phyloP scores from a whole-genome alignment of 2,888 invertebrate genomes.

The Neoascia interrupta region DNA sequence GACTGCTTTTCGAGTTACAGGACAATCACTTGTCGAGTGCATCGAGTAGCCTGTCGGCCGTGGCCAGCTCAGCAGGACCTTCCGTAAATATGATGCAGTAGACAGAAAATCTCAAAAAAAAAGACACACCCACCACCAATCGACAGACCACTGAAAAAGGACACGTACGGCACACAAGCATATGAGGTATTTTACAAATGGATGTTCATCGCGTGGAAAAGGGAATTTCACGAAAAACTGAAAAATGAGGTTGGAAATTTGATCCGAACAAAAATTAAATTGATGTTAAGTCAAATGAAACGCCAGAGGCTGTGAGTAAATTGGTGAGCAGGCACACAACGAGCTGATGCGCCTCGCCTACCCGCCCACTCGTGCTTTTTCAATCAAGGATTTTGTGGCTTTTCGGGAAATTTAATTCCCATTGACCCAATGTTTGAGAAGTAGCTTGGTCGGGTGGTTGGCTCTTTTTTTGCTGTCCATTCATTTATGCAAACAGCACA shows the following conservation, averaged over 20 bases:
- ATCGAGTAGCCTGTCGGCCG: slow-evolving; percentile 29
- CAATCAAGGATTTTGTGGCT: slow-evolving; percentile 60
- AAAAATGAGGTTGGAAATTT: slow-evolving; percentile 62
- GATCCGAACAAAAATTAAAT: slow-evolving; percentile 60
- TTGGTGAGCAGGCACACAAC: slow-evolving; percentile 33
- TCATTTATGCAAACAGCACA: not conserved
- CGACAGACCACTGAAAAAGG: slow-evolving; percentile 21
- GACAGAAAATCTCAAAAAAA: not conserved
- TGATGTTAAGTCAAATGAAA: slow-evolving; percentile 64
- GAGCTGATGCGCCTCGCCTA: slow-evolving; percentile 22
- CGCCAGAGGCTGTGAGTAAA: slow-evolving; percentile 51
- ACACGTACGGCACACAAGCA: not conserved
- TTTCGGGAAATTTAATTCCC: slow-evolving; percentile 57
- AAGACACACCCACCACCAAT: not conserved
- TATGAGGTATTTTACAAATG: slow-evolving; percentile 26
- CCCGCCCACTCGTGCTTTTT: no score
- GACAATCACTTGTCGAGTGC: slow-evolving; percentile 32
- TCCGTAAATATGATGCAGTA: not conserved
- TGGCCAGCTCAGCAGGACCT: not conserved
- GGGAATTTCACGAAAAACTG: slow-evolving; percentile 53
- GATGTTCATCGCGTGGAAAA: slow-evolving; percentile 25
- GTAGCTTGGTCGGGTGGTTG: not conserved
- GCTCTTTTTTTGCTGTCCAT: not conserved
- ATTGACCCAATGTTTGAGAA: slow-evolving; percentile 41
- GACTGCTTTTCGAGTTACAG: slow-evolving; percentile 28